Conservation (phyloP, 2,888 invertebrate species). For the Pachydiplax longipennis region DNA sequence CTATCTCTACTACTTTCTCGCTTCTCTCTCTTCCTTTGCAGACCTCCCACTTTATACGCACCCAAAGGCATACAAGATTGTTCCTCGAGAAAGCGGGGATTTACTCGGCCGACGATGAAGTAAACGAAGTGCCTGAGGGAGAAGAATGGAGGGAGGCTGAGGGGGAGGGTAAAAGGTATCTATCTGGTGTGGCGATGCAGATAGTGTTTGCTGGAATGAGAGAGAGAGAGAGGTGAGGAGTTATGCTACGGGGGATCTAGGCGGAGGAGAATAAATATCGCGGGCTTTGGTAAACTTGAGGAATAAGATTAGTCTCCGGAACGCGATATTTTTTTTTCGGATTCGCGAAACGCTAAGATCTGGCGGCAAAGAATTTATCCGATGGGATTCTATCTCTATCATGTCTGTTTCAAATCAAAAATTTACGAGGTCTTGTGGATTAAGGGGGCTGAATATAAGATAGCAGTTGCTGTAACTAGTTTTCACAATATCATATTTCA, state of each 20-base stretch:
- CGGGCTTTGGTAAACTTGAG: not conserved
- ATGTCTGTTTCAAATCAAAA: not conserved
- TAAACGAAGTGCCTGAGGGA: not conserved
- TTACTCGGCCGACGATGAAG: slow-evolving; percentile 15
- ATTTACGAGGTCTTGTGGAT: not conserved
- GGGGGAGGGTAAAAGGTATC: not conserved
- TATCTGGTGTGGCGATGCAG: not conserved
- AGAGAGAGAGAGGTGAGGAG: not conserved
- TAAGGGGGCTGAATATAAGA: not conserved
- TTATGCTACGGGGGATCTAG: not conserved
- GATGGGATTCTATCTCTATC: not conserved
- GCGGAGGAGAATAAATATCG: not conserved
- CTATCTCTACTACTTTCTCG: not conserved
- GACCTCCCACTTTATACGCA: not conserved
- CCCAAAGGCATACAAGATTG: slow-evolving; percentile 17
- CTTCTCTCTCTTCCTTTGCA: not conserved
- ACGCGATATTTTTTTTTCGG: not conserved
- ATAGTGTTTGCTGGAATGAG: slow-evolving; percentile 7
- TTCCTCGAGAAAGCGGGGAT: not conserved
- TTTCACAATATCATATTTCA: no score
- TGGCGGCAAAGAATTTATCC: not conserved
- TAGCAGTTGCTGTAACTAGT: no score
- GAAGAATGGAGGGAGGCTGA: not conserved
- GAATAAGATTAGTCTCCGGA: not conserved
- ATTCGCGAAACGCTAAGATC: not conserved